Evolutionary conservation across 2,888 invertebrate genomes (phyloP), one percentile per base, ranked within the genome.

Genomic region (Nipponacmea schrenckii): DNA sequence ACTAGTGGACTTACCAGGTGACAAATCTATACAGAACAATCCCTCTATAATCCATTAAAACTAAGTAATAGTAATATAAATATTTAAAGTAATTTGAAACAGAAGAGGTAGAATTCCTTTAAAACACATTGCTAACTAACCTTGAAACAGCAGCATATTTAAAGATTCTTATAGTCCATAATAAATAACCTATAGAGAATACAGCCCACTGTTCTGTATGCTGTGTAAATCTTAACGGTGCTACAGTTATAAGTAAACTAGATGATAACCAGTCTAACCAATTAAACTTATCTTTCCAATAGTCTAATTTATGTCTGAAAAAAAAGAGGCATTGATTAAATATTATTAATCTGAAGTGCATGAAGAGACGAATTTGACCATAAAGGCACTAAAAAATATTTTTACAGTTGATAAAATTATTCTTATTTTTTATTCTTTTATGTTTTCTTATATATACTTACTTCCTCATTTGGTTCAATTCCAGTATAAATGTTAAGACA

Each of bases 71-170:
- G n/a, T n/a, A n/a, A n/a, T n/a, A n/a, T n/a, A n/a, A n/a, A n/a
- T n/a, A n/a, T n/a, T n/a, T n/a, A n/a, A n/a, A n/a, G n/a, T n/a
- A n/a, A n/a, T n/a, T n/a, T n/a, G n/a, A n/a, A n/a, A n/a, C n/a
- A n/a, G n/a, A n/a, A n/a, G n/a, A n/a, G n/a, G n/a, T 31, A 7
- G 7, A 4, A 31, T 31, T 7, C 31, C 31, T 31, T 31, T 31
- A 31, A 31, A 4, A 31, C 2, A 4, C 31, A 31, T 39, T 7
- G 39, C 10, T 10, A 39, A 39, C 68, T 69, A 74, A 86, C 86
- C 85, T 83, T 73, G 84, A 84, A 20, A 86, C 81, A 44, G 84
- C 82, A 1, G 85, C 83, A 72, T 81, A 86, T 72, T 86, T 85
- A 73, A 86, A 85, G 15, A 86, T 79, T n/a, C 84, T 69, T 3